These are phyloP conservation scores for Meghimatium bilineatum DNA, from an alignment of 2,888 invertebrate species.

Conservation along the genomic window DNA sequence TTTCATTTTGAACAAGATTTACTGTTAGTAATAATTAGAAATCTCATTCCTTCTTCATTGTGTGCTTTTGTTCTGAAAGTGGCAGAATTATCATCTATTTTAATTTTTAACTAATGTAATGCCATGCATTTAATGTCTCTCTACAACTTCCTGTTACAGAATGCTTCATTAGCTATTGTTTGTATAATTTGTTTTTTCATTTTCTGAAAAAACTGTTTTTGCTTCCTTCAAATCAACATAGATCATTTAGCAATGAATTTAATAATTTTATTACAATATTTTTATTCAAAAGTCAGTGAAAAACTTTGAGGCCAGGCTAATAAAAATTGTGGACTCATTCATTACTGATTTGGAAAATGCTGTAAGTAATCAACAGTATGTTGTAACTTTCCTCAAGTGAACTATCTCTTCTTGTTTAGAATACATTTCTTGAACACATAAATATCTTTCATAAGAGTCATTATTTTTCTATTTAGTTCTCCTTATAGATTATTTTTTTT, in stretches of 20 bases:
- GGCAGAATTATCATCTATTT: too few relatives aligned
- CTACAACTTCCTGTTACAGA: too few relatives aligned
- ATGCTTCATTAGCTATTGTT: too few relatives aligned
- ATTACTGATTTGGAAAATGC: background rate
- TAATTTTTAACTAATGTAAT: too few relatives aligned
- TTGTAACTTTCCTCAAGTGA: background rate
- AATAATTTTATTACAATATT: background rate
- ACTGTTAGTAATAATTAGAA: too few relatives aligned
- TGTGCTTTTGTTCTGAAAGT: too few relatives aligned
- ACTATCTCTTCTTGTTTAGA: background rate
- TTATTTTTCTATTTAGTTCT: background rate
- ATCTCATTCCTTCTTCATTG: too few relatives aligned
- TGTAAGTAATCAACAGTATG: constrained; percentile 5
- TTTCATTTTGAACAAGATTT: too few relatives aligned
- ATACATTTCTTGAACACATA: background rate
- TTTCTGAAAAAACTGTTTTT: background rate
- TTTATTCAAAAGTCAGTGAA: constrained; percentile 17
- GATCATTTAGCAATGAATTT: background rate
- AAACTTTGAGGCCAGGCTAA: constrained; percentile 18
- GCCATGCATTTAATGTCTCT: too few relatives aligned
- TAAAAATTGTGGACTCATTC: constrained; percentile 26
- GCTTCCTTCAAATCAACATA: background rate
- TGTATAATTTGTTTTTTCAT: too few relatives aligned
- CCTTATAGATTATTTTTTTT: background rate
- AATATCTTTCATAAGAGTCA: background rate